Percentiles rank a stretch among this genome's conserved stretches.
These are phyloP conservation scores for Lophotriccus pileatus DNA, from an alignment of 2,797 vertebrate genomes.

Conservation along the genomic window DNA sequence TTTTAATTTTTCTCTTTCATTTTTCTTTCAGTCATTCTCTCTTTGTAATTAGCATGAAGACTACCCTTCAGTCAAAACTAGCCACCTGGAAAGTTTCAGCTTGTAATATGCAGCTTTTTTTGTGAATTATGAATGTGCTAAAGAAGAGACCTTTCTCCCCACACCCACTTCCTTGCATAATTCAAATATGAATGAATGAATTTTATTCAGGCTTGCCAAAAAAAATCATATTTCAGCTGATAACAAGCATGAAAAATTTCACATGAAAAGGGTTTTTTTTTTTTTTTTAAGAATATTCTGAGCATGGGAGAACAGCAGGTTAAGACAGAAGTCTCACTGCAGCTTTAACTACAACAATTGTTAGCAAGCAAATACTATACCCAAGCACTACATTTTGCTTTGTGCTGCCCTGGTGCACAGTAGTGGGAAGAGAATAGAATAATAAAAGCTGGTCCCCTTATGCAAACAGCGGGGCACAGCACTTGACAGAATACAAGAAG, in stretches of 20 bases:
- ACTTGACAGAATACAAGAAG: background rate
- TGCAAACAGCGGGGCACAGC: slow-evolving; percentile 46
- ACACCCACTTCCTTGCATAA: slow-evolving; percentile 41
- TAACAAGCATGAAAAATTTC: slow-evolving; percentile 51
- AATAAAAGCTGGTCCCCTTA: slow-evolving; percentile 17
- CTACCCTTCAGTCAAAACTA: slow-evolving; percentile 64
- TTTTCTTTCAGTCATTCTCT: slow-evolving; percentile 47
- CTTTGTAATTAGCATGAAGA: slow-evolving; percentile 61
- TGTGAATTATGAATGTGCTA: slow-evolving; percentile 52
- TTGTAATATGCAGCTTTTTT: slow-evolving; percentile 60
- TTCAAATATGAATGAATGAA: slow-evolving; percentile 57
- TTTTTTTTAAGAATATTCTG: background rate
- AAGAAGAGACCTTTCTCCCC: slow-evolving; percentile 44
- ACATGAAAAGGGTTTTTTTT: slow-evolving; percentile 20
- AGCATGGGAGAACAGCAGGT: slow-evolving; percentile 33
- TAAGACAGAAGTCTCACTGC: slow-evolving; percentile 17
- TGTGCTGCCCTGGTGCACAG: slow-evolving; percentile 43
- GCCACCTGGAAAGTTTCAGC: slow-evolving; percentile 68
- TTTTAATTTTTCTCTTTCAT: slow-evolving; percentile 57
- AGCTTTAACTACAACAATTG: slow-evolving; percentile 32
- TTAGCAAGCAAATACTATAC: slow-evolving; percentile 41
- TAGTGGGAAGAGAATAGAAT: slow-evolving; percentile 25
- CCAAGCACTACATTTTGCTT: slow-evolving; percentile 47
- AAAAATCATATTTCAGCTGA: slow-evolving; percentile 29
- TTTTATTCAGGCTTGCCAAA: slow-evolving; percentile 45